Evolutionary conservation across 1,140 invertebrate genomes (phyloP).

Genomic region (Zaprionus davidi): DNA sequence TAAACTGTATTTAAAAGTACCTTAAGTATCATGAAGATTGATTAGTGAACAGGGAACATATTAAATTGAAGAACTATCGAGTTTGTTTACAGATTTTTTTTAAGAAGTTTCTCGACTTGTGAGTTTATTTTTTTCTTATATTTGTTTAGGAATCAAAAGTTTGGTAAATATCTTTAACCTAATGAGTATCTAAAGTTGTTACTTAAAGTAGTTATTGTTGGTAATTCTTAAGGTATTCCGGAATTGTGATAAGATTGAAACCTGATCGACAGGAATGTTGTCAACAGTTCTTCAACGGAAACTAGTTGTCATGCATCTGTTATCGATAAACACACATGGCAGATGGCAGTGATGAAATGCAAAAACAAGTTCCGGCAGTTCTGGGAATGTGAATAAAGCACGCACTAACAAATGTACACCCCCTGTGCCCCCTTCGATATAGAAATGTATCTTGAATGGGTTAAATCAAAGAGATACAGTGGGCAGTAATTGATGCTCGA

Average conservation of each 20-base stretch:
- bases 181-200: too few relatives aligned
- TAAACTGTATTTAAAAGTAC: neutral
- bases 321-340: neutral
- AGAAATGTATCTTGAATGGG: neutral
- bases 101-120: too few relatives aligned
- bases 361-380: slow-evolving; percentile 4
- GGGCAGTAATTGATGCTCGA: neutral
- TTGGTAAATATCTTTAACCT: too few relatives aligned
- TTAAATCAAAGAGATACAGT: neutral
- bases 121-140: too few relatives aligned
- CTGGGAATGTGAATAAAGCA: neutral
- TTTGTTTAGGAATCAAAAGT: too few relatives aligned
- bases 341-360: neutral
- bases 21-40: neutral
- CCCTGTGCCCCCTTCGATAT: too few relatives aligned
- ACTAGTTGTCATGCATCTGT: neutral
- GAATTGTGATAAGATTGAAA: neutral
- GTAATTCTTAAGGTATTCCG: neutral
- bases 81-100: neutral
- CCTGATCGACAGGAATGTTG: neutral
- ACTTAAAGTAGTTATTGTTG: too few relatives aligned
- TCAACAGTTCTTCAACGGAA: neutral
- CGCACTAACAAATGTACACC: neutral
- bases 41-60: neutral
- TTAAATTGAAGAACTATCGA: neutral